A percentile compares a stretch with the other conserved stretches of the same genome.
phyloP scores from a whole-genome alignment of 2,113 vertebrate genomes.

The Chaetorhynchus papuensis region DNA sequence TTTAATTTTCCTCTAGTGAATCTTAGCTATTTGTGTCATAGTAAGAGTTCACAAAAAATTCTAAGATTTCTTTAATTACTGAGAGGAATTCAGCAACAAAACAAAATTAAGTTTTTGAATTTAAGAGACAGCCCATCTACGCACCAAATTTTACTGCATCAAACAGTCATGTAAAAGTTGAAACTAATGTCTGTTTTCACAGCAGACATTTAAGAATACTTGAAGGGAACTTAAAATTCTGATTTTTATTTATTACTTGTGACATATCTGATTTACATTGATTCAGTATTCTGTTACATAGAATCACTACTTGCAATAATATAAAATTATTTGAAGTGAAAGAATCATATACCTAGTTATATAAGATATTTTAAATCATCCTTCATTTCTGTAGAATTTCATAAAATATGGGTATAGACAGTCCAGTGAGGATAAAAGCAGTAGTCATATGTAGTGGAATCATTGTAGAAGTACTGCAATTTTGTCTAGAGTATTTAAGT shows the following conservation, averaged over 20 bases:
- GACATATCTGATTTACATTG: not conserved
- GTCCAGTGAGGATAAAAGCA: not conserved
- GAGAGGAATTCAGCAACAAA: not conserved
- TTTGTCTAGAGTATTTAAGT: not conserved
- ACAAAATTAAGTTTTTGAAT: not conserved
- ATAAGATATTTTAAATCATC: not conserved
- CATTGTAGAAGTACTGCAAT: not conserved
- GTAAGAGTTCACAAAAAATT: not conserved
- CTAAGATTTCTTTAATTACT: not conserved
- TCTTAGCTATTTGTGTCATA: not conserved
- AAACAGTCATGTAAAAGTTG: not conserved
- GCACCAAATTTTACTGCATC: not conserved
- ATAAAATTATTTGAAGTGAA: not conserved
- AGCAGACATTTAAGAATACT: not conserved
- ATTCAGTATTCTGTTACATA: not conserved
- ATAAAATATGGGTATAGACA: not conserved
- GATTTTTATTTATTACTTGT: not conserved
- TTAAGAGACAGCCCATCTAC: not conserved
- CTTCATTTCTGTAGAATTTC: not conserved
- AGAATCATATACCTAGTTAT: not conserved
- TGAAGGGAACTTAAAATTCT: not conserved
- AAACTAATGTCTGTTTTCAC: not conserved
- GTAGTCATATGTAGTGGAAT: not conserved
- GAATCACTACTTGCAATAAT: not conserved
- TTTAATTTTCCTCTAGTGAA: not conserved